phyloP scores from a whole-genome alignment of 2,113 vertebrate genomes.

The Microtus montanus region DNA sequence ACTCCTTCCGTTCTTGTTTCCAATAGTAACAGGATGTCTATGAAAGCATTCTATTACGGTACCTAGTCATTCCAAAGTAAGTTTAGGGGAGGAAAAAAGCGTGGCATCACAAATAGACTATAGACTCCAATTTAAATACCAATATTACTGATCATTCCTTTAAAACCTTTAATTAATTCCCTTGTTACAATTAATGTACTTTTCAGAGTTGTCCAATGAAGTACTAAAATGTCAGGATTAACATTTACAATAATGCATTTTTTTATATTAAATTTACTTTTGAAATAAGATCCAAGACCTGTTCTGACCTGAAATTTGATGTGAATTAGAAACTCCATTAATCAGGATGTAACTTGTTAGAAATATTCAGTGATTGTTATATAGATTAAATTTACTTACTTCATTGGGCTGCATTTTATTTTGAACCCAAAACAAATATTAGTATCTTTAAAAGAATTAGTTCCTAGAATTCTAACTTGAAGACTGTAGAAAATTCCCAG shows the following conservation, averaged over 20 bases:
- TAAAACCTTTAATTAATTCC: slow-evolving; percentile 1
- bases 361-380: not conserved
- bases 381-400: slow-evolving; percentile 2
- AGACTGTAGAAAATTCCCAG: not conserved
- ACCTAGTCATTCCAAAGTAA: not conserved
- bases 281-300: slow-evolving; percentile 42
- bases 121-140: not conserved
- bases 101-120: not conserved
- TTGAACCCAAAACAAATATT: not conserved
- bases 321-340: slow-evolving; percentile 29
- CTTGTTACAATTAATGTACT: slow-evolving; percentile 17
- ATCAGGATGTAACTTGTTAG: not conserved
- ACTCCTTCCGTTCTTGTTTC: not conserved
- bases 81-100: not conserved
- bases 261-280: slow-evolving; percentile 8
- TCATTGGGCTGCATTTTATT: slow-evolving; percentile 35
- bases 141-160: not conserved
- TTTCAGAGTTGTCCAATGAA: not conserved
- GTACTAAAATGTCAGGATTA: slow-evolving; percentile 33
- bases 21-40: not conserved
- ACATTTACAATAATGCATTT: slow-evolving; percentile 6
- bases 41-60: not conserved
- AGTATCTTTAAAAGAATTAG: slow-evolving; percentile 22
- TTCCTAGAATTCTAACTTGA: slow-evolving; percentile 9
- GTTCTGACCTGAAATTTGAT: slow-evolving; percentile 51